Evolutionary conservation across 2,113 vertebrate species (phyloP).

Genomic region (Bujurquina vittata): DNA sequence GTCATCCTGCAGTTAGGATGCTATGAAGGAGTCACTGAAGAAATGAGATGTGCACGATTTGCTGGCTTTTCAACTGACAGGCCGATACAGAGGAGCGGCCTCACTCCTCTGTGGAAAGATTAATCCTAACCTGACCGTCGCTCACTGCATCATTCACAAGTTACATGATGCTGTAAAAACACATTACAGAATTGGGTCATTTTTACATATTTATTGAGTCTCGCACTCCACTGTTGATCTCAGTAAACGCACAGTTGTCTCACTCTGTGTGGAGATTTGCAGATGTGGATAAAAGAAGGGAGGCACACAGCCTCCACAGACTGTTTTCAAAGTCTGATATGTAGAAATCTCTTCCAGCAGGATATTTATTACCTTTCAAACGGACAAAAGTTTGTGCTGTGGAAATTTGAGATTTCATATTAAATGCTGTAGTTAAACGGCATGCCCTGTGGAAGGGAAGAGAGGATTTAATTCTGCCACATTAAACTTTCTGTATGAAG

Average conservation of each 20-base stretch:
- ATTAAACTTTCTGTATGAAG: too few species aligned
- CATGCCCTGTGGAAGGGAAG: not conserved
- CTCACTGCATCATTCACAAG: not conserved
- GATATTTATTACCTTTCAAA: not conserved
- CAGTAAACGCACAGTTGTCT: not conserved
- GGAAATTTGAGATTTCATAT: not conserved
- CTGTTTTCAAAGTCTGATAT: not conserved
- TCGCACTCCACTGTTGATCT: not conserved
- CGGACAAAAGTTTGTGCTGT: not conserved
- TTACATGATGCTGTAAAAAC: not conserved
- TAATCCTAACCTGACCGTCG: not conserved
- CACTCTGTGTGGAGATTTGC: not conserved
- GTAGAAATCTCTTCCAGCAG: not conserved
- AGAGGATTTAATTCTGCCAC: too few species aligned
- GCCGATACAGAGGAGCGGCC: not conserved
- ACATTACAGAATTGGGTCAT: not conserved
- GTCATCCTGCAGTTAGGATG: not conserved
- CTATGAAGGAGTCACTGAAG: not conserved
- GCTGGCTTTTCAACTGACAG: not conserved
- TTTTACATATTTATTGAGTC: not conserved
- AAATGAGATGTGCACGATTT: not conserved
- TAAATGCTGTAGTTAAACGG: not conserved
- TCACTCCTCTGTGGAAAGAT: not conserved
- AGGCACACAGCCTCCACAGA: not conserved
- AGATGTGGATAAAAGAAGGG: not conserved